phyloP scores from a whole-genome alignment of 1,140 invertebrate species.

The Chlorops oryzae region DNA sequence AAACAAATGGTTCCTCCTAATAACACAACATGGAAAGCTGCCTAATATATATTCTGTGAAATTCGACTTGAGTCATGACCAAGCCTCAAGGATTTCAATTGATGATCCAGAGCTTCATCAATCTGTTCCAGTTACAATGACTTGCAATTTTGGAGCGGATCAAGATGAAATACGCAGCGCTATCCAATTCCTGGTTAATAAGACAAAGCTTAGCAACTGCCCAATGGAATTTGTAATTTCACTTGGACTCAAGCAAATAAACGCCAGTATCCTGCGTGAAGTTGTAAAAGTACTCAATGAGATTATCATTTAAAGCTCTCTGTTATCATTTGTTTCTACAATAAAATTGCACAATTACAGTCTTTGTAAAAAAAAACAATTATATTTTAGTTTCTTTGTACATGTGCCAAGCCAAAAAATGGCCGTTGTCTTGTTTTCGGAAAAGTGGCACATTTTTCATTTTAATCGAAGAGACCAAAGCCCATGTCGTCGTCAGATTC shows the following conservation, averaged over 20 bases:
- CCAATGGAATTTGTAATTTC: conserved; percentile 30
- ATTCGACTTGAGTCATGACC: conserved; percentile 28
- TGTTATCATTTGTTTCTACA: background rate
- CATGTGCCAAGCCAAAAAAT: too few relatives aligned
- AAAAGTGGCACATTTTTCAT: too few relatives aligned
- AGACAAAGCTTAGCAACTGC: conserved; percentile 26
- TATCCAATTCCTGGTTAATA: conserved; percentile 39
- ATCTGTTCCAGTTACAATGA: conserved; percentile 35
- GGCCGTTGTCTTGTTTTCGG: too few relatives aligned
- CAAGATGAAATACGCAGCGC: conserved; percentile 31
- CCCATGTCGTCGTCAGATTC: conserved; percentile 94
- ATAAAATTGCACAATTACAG: too few relatives aligned
- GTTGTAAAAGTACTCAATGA: conserved; percentile 28
- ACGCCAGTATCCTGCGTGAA: conserved; percentile 23
- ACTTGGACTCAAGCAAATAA: conserved; percentile 29
- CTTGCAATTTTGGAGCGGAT: conserved; percentile 27
- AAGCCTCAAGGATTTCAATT: conserved; percentile 20
- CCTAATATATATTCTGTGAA: conserved; percentile 32
- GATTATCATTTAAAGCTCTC: conserved; percentile 19
- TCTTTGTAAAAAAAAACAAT: too few relatives aligned
- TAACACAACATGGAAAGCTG: conserved; percentile 36
- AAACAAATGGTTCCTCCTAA: conserved; percentile 37
- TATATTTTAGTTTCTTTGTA: too few relatives aligned
- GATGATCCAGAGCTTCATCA: conserved; percentile 23
- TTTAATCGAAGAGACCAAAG: conserved; percentile 81